Percentiles rank a stretch among this genome's conserved stretches.
Evolutionary conservation across 2,113 vertebrate genomes (phyloP).

Genomic region (Rhineura floridana): DNA sequence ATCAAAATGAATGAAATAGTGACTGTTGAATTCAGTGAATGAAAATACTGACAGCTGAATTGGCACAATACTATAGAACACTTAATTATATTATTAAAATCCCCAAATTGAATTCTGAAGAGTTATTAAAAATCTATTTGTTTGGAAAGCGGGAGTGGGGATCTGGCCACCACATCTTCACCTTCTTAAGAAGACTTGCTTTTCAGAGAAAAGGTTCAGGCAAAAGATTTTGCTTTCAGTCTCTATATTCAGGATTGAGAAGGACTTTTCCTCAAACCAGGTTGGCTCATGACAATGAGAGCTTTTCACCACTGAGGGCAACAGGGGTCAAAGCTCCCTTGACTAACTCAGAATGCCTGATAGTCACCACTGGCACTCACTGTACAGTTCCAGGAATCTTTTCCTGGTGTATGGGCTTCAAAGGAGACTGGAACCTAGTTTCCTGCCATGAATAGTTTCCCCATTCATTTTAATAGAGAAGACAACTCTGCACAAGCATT

Average conservation of each 20-base stretch:
- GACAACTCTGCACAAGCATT: not conserved
- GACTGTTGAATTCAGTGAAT: slow-evolving; percentile 19
- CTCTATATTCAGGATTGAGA: not conserved
- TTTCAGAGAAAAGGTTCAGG: not conserved
- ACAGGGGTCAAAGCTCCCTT: not conserved
- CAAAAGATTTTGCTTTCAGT: not conserved
- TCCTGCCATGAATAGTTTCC: not conserved
- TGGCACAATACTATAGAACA: slow-evolving; percentile 66
- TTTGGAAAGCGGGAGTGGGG: not conserved
- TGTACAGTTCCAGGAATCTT: not conserved
- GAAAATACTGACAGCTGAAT: slow-evolving; percentile 72
- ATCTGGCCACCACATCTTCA: slow-evolving; percentile 34
- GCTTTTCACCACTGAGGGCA: not conserved
- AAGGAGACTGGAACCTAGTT: not conserved
- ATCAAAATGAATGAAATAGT: not conserved
- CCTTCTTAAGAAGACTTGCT: not conserved
- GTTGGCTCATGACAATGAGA: not conserved
- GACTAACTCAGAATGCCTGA: not conserved
- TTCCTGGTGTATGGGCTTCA: not conserved
- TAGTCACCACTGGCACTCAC: not conserved
- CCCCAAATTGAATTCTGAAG: not conserved
- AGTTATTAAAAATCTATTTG: not conserved
- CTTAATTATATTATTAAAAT: slow-evolving; percentile 61
- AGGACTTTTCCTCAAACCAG: not conserved
- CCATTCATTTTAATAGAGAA: not conserved